Evolutionary conservation across 2,888 invertebrate species (phyloP).

Genomic region (Sicus ferrugineus): DNA sequence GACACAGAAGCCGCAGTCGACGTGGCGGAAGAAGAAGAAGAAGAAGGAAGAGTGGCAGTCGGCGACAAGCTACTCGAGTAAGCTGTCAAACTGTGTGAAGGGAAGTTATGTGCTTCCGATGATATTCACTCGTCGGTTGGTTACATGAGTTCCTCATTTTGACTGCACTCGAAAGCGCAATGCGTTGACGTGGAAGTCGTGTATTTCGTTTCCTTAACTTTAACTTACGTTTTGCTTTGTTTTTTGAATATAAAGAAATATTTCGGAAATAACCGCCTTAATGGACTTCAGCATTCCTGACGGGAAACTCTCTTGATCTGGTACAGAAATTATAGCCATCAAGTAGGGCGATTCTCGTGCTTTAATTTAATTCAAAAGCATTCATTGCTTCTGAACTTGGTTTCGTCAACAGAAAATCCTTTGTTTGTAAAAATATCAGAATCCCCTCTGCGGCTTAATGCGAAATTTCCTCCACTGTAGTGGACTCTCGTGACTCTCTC

Average conservation of each 20-base stretch:
- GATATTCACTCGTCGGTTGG: not conserved
- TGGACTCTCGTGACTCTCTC: not conserved
- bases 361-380: too few species aligned
- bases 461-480: not conserved
- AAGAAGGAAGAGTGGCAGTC: not conserved
- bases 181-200: not conserved
- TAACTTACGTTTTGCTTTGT: too few species aligned
- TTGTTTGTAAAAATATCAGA: too few species aligned
- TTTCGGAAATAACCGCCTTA: too few species aligned
- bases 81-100: constrained; percentile 20
- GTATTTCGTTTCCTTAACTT: not conserved
- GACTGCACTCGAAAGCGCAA: not conserved
- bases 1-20: not conserved
- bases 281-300: too few species aligned
- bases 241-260: too few species aligned
- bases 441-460: too few species aligned
- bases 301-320: too few species aligned
- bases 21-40: not conserved
- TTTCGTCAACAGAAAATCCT: too few species aligned
- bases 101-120: constrained; percentile 28
- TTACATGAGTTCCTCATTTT: constrained; percentile 1
- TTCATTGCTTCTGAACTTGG: too few species aligned
- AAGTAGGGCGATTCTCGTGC: too few species aligned
- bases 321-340: too few species aligned
- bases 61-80: not conserved